Base-by-base conservation (phyloP, 2,113 vertebrate genomes). In the Brachyistius frenatus region DNA sequence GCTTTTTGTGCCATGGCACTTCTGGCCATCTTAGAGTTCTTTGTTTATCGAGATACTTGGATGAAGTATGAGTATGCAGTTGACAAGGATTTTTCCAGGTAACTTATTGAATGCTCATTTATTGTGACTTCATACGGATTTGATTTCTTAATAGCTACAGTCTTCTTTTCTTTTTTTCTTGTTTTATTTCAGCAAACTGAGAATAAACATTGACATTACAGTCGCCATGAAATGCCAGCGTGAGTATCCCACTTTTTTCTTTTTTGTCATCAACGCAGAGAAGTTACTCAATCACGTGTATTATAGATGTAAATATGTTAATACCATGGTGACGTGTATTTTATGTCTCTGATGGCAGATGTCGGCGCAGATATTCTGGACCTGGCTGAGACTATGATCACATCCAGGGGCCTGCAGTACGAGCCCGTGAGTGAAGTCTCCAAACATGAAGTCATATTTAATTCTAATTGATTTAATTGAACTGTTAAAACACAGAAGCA, bases 41-140 rank as follows among this genome's bases (percentile, higher is more conserved):
- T 94, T 62, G 97, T 99, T 5, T 99, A 99, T 91, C 95, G 89
- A 55, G 97, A 99, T 79, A 98, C 97, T 0, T 98, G 97, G 97
- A 99, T 99, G 97, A 97, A 97, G 80, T 99, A 98, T 4, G 97
- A 98, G 66, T 99, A 99, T 89, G 95, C 97, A 92, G 98, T 99
- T 72, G 98, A 99, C 93, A 99, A 98, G 78, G 97, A 99, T 90
- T 98, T 97, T 93, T 95, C 96, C 73, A 99, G 98, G 98, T 98
- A 84, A 76, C 62, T n/a, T 9, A 35, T 15, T 41, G 4, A 31
- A 46, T 37, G 0, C 32, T 33, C 47, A 41, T 37, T 39, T 15
- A 7, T 63, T 47, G 13, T 13, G 39, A 14, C 10, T 44, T 44
- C 23, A 23, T 23, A 23, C 23, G 23, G 23, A 23, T 23, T 23